phyloP scores from a whole-genome alignment of 2,797 vertebrate genomes.

The Spea hammondii region DNA sequence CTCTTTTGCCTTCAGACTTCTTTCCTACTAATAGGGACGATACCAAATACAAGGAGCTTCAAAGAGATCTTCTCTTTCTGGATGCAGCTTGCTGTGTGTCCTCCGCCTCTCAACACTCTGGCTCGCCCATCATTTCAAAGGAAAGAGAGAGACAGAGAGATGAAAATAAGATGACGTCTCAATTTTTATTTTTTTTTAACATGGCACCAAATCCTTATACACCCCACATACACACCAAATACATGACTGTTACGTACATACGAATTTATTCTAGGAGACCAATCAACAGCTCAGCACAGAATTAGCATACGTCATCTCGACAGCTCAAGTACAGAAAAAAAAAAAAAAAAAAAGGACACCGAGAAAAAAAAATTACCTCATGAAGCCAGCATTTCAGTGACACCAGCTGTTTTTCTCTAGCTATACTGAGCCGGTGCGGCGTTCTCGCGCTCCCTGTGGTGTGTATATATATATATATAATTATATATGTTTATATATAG shows the following conservation, averaged over 20 bases:
- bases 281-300: no score
- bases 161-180: conserved; percentile 61
- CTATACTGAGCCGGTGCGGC: neutral
- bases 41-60: neutral
- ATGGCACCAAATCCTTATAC: conserved; percentile 61
- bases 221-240: neutral
- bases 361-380: conserved; percentile 35
- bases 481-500: neutral
- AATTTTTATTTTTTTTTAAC: conserved; percentile 58
- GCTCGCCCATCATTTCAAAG: conserved; percentile 66
- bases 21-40: neutral
- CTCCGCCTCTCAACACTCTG: conserved; percentile 57
- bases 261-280: neutral
- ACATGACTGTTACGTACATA: neutral
- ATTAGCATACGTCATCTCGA: no score
- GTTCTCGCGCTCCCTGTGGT: neutral
- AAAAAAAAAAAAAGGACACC: neutral
- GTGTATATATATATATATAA: conserved; percentile 8
- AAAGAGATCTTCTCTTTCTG: conserved; percentile 1
- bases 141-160: conserved; percentile 43
- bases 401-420: conserved; percentile 19
- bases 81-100: conserved; percentile 11
- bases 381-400: conserved; percentile 41
- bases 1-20: neutral
- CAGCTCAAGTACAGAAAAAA: no score